Percentiles rank a stretch among this genome's conserved stretches.
These are phyloP conservation scores for Chaetodon trifasciatus DNA, from an alignment of 2,797 vertebrate species.

Conservation along the genomic window DNA sequence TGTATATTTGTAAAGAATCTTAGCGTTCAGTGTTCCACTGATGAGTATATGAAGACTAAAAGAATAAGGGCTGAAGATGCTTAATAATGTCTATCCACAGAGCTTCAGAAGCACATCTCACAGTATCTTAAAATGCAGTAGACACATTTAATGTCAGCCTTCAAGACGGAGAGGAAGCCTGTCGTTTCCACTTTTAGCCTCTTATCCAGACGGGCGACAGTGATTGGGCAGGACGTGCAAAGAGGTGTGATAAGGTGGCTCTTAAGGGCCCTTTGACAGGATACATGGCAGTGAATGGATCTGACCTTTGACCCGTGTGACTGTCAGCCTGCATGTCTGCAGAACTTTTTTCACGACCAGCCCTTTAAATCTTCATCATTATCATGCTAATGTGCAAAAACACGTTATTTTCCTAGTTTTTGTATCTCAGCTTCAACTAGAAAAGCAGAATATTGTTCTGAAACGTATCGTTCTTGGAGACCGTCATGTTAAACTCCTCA, in stretches of 20 bases:
- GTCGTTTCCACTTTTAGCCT: constrained; percentile 40
- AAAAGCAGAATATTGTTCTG: constrained; percentile 25
- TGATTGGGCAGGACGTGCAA: not conserved
- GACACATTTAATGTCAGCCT: constrained; percentile 19
- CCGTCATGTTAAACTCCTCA: not conserved
- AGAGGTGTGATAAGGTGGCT: not conserved
- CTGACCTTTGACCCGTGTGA: constrained; percentile 16
- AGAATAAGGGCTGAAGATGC: constrained; percentile 36
- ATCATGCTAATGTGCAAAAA: constrained; percentile 2
- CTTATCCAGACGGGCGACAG: constrained; percentile 23
- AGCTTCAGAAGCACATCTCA: not conserved
- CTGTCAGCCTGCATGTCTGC: not conserved
- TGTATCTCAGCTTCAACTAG: not conserved
- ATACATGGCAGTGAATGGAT: not conserved
- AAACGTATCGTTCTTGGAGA: not conserved
- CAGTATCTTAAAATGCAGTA: constrained; percentile 5
- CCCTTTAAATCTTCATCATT: constrained; percentile 6
- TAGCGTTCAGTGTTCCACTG: constrained; percentile 13
- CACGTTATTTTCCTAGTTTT: not conserved
- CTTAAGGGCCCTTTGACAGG: constrained; percentile 9
- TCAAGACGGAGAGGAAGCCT: constrained; percentile 6
- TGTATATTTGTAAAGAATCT: constrained; percentile 44
- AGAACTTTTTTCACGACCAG: not conserved
- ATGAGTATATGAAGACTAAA: constrained; percentile 1
- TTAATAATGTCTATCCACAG: not conserved